phyloP scores from a whole-genome alignment of 2,113 vertebrate genomes.

The Rhabdornis inornatus region DNA sequence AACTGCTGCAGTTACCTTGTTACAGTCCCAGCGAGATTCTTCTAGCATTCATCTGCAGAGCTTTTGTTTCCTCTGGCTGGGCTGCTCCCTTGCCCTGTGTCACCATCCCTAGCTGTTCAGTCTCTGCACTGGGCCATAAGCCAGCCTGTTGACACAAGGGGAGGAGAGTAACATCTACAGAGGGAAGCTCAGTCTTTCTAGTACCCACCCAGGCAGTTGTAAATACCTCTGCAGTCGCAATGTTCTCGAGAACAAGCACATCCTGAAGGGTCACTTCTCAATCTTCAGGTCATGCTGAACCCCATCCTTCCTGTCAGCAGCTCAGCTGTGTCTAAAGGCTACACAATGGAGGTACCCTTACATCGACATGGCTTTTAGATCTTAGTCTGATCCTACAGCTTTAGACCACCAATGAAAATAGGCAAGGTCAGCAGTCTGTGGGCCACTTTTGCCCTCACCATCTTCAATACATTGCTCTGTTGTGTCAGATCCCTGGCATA shows the following conservation, averaged over 20 bases:
- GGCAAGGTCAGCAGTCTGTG: background rate
- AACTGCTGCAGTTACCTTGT: background rate
- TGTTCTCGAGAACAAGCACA: background rate
- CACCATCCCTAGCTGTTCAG: background rate
- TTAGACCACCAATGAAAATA: background rate
- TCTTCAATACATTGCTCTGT: background rate
- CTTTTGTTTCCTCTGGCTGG: background rate
- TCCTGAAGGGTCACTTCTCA: background rate
- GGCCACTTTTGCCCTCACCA: background rate
- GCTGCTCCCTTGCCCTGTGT: background rate
- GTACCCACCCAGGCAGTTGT: background rate
- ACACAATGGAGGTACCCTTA: background rate
- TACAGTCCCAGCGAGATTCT: background rate
- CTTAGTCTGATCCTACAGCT: background rate
- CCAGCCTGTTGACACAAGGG: background rate
- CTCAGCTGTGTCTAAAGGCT: background rate
- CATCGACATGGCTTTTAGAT: background rate
- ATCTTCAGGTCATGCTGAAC: background rate
- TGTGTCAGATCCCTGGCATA: background rate
- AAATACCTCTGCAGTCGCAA: background rate
- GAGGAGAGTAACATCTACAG: background rate
- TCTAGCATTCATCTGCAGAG: background rate
- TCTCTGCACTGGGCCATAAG: background rate
- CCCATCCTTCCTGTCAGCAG: background rate
- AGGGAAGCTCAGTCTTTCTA: background rate